Evolutionary conservation across 1,140 invertebrate genomes (phyloP), one percentile per base, ranked within the genome.

Genomic region (Pemphigus obesinymphae): DNA sequence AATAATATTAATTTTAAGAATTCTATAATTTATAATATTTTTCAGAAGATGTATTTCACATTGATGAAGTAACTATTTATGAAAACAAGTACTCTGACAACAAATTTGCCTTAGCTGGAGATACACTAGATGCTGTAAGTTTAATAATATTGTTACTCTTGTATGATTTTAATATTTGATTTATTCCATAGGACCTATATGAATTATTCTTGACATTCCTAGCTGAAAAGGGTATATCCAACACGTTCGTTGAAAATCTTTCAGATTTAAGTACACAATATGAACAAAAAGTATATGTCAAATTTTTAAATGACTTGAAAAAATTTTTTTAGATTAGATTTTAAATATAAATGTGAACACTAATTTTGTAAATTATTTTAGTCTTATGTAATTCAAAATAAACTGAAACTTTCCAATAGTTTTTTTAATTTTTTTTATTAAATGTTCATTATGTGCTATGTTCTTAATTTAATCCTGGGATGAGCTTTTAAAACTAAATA

Each of bases 161-260:
- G 1, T 78, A 58, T 29, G 29, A 26, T 43, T 43, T 70, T 45
- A 37, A 68, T 82, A n/a, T 68, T 68, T 37, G 37, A 11, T n/a
- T 23, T 43, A 23, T 70, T 70, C 92, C 91, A 17, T 88, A 96
- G 95, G 95, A 96, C 86, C 88, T 98, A 34, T 98, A 98, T 86
- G 96, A 98, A 87, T 89, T 97, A 29, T 88, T 98, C 58, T 95
- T 98, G 93, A 97, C 97, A 85, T 90, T 95, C 82, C 89, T 98
- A 73, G 96, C 97, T 86, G 96, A 98, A 85, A 95, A 97, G 85
- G 96, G 96, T 40, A 90, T 98, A 82, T 93, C 92, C 82, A 96
- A 97, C 86, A 94, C 96, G 83, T 97, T 98, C 88, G 93, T 92
- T 13, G 92, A 95, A 81, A 94, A 97, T 86, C 85, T 98, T 1